phyloP scores from a whole-genome alignment of 2,888 invertebrate genomes.

The Heterodera filipjevi region DNA sequence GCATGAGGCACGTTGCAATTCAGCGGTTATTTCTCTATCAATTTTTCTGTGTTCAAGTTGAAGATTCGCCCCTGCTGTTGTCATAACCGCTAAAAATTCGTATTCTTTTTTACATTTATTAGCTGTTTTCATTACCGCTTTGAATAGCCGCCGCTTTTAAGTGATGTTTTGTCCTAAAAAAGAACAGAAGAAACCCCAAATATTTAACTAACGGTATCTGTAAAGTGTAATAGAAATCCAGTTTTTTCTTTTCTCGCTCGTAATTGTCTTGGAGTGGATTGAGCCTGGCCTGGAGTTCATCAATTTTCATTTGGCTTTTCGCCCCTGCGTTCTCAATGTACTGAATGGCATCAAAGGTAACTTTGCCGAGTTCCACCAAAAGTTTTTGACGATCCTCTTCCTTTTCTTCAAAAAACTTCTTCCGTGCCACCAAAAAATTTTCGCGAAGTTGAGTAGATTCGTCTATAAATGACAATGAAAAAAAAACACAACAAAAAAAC shows the following conservation, averaged over 20 bases:
- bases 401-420: background rate
- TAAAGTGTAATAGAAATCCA: background rate
- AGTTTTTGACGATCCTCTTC: background rate
- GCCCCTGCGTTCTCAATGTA: background rate
- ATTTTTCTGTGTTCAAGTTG: background rate
- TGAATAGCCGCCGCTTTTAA: background rate
- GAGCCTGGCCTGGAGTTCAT: background rate
- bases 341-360: background rate
- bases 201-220: too few relatives aligned
- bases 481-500: too few relatives aligned
- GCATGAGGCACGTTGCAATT: background rate
- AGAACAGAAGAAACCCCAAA: background rate
- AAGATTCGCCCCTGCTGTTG: background rate
- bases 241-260: background rate
- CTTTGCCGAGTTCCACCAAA: background rate
- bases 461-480: too few relatives aligned
- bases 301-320: background rate
- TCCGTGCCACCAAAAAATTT: too few relatives aligned
- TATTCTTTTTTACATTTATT: background rate
- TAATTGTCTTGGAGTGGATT: background rate
- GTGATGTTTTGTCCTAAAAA: background rate
- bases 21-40: background rate
- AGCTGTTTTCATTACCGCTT: constrained; percentile 3
- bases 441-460: too few relatives aligned
- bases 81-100: background rate